Evolutionary conservation across 2,888 invertebrate species (phyloP).

Genomic region (Horisme vitalbata): DNA sequence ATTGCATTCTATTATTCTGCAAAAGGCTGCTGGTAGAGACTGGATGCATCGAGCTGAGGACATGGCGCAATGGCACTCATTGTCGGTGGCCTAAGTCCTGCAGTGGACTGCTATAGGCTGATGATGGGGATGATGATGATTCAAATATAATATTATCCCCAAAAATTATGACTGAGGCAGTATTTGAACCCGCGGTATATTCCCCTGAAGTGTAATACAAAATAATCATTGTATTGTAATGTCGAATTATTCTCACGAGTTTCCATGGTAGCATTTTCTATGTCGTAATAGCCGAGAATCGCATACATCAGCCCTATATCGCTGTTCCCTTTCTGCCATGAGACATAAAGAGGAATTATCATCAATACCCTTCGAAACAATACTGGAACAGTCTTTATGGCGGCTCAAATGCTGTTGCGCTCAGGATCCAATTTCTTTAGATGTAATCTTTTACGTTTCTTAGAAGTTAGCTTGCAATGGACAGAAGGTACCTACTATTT

Average conservation of each 20-base stretch:
- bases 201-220: too few species aligned
- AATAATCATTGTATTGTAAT: too few species aligned
- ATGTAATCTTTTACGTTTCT: constrained; percentile 31
- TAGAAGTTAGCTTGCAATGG: constrained; percentile 29
- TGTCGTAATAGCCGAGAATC: constrained; percentile 44
- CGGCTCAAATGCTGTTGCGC: constrained; percentile 47
- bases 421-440: constrained; percentile 59
- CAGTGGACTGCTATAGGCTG: too few species aligned
- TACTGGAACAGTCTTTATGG: constrained; percentile 58
- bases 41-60: too few species aligned
- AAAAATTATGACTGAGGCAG: too few species aligned
- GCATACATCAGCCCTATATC: constrained; percentile 47
- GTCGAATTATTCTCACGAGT: constrained; percentile 18
- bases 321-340: constrained; percentile 50
- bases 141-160: too few species aligned
- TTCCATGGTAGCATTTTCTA: constrained; percentile 37
- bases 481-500: constrained; percentile 18
- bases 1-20: too few species aligned
- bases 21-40: too few species aligned
- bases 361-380: constrained; percentile 62
- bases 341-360: constrained; percentile 65
- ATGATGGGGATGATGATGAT: too few species aligned
- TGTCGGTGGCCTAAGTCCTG: too few species aligned
- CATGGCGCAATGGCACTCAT: too few species aligned
- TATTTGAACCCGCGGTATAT: too few species aligned